phyloP scores from a whole-genome alignment of 2,888 invertebrate species.

The Tinea trinotella region DNA sequence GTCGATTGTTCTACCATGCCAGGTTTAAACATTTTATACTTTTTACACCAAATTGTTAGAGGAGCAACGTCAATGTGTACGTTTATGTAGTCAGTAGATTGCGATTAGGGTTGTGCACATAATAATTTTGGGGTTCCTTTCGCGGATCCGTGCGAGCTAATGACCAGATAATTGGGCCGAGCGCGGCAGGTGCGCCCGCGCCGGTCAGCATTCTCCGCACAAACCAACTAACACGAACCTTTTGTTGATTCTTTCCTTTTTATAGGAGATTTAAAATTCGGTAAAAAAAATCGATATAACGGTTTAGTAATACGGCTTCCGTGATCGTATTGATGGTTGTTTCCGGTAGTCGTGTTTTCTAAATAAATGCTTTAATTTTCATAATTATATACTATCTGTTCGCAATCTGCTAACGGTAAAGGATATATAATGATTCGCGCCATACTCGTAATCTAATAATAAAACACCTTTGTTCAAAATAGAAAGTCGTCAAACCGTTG shows the following conservation, averaged over 20 bases:
- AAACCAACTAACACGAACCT: slow-evolving; percentile 36
- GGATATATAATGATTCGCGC: not conserved
- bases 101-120: not conserved
- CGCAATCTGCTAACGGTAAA: slow-evolving; percentile 1
- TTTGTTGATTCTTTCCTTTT: slow-evolving; percentile 2
- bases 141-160: slow-evolving; percentile 46
- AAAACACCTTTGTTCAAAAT: slow-evolving; percentile 1
- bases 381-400: slow-evolving; percentile 1
- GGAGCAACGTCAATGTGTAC: not conserved
- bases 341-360: slow-evolving; percentile 15
- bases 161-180: slow-evolving; percentile 51
- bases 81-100: not conserved
- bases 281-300: slow-evolving; percentile 13
- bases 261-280: not conserved
- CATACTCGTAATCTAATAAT: not conserved
- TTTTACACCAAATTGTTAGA: not conserved
- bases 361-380: not conserved
- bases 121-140: slow-evolving; percentile 36
- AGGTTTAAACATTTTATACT: too few species aligned
- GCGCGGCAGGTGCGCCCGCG: slow-evolving; percentile 49
- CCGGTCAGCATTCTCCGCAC: slow-evolving; percentile 49
- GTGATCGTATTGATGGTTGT: slow-evolving; percentile 5
- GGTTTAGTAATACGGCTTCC: slow-evolving; percentile 12
- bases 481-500: slow-evolving; percentile 4
- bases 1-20: too few species aligned